A percentile compares a stretch with the other conserved stretches of the same genome.
These are phyloP conservation scores for Microctonus aethiopoides DNA, from an alignment of 2,888 invertebrate genomes.

Conservation along the genomic window DNA sequence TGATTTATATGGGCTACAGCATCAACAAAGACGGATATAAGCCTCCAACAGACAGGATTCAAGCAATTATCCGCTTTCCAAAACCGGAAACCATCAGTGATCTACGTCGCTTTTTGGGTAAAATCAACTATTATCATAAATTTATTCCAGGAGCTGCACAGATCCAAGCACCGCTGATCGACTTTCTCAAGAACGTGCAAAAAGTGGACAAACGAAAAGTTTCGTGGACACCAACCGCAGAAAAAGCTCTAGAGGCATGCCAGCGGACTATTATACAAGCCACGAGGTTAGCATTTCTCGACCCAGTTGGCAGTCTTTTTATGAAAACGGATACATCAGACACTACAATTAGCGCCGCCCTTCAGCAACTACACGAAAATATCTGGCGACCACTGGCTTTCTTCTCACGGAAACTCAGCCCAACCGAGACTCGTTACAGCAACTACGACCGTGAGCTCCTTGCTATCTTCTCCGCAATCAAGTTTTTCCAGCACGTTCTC, in stretches of 20 bases:
- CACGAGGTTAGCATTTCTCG: too few species aligned
- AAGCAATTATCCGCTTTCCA: constrained; percentile 46
- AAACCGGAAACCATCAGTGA: constrained; percentile 49
- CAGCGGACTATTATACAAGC: neutral
- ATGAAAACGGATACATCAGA: neutral
- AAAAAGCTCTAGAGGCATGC: neutral
- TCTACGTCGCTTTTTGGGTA: constrained; percentile 55
- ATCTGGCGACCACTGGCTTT: neutral
- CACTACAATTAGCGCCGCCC: neutral
- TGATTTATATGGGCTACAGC: constrained; percentile 4
- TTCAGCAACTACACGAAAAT: neutral
- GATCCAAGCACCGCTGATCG: constrained; percentile 54
- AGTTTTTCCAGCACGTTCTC: constrained; percentile 5
- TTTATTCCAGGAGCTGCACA: constrained; percentile 56
- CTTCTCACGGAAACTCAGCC: neutral
- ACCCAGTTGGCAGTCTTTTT: too few species aligned
- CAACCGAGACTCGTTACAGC: neutral
- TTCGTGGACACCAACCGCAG: neutral
- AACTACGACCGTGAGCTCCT: neutral
- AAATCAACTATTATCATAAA: constrained; percentile 58
- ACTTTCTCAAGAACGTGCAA: neutral
- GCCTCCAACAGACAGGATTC: constrained; percentile 54
- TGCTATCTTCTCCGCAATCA: neutral
- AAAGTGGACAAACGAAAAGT: neutral
- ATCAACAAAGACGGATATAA: neutral